Evolutionary conservation across 2,113 vertebrate species (phyloP), one percentile per base, ranked within the genome.

Genomic region (Sialia sialis): DNA sequence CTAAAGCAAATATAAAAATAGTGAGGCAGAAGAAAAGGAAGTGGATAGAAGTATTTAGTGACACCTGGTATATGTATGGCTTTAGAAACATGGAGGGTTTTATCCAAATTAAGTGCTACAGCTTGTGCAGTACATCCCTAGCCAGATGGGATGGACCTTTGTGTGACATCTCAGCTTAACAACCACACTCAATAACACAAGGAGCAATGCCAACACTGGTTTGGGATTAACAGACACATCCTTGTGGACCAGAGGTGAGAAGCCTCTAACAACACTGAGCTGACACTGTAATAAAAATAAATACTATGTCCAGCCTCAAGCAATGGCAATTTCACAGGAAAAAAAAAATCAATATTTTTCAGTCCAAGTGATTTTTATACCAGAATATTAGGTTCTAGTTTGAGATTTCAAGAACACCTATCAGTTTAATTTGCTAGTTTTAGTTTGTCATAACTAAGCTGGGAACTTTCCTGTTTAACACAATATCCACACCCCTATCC

Each of bases 261-360:
- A 58, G 67, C 52, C 87, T 91, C 93, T 93, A 95, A 91, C 87
- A 95, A 39, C 94, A 91, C 54, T 0, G 1, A 22, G 17, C 84
- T 92, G 87, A 96, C 93, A 94, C 93, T 91, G 93, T 79, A 94
- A 94, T 79, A 96, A 96, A 96, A 97, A 95, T 92, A 94, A 95
- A 59, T 76, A 94, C 75, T 67, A 68, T 66, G 81, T 87, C 81
- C 85, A 89, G 96, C 94, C 91, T 84, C 51, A 38, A 95, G 95
- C 91, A 87, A 87, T 23, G 44, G 87, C 94, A 91, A 91, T 92
- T 95, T 87, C 77, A 90, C 74, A 72, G 86, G 26, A 1, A 90
- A 59, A 88, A 59, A 67, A 26, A 70, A 93, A 95, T 93, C 90
- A 95, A 89, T 95, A 79, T 72, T 79, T 87, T 91, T 73, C 87